A percentile compares a stretch with the other conserved stretches of the same genome.
Evolutionary conservation across 35 echinoderm and acorn worm genomes (phyloP).

Genomic region (Acanthaster planci): DNA sequence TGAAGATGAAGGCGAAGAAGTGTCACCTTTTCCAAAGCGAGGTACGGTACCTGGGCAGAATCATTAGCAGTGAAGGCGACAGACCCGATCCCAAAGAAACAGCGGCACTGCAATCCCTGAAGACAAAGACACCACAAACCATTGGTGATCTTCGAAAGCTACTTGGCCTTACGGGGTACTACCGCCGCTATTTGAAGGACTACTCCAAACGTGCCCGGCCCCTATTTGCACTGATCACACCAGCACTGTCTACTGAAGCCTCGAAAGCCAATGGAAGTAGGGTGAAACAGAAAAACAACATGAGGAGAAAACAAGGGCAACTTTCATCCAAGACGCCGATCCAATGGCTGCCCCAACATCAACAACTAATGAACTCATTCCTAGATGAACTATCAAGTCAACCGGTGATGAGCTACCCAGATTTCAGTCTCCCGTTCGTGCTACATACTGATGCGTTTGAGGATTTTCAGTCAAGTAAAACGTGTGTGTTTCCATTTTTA

Average conservation of each 20-base stretch:
- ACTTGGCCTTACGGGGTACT: slow-evolving; percentile 65
- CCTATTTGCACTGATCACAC: slow-evolving; percentile 1
- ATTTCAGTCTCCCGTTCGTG: slow-evolving; percentile 35
- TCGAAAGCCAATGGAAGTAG: neutral
- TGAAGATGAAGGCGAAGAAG: slow-evolving; percentile 63
- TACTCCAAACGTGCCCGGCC: slow-evolving; percentile 25
- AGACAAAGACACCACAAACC: slow-evolving; percentile 25
- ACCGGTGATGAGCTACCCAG: slow-evolving; percentile 51
- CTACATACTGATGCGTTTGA: slow-evolving; percentile 64
- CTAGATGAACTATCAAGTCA: slow-evolving; percentile 21
- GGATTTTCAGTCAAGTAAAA: too few species aligned
- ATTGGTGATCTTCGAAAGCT: slow-evolving; percentile 66
- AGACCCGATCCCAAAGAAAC: slow-evolving; percentile 43
- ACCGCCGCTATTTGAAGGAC: slow-evolving; percentile 51
- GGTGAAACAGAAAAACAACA: neutral
- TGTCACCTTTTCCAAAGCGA: slow-evolving; percentile 29
- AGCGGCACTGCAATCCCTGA: slow-evolving; percentile 47
- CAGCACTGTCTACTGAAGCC: slow-evolving; percentile 8
- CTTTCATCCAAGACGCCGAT: slow-evolving; percentile 19
- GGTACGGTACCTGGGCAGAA: too few species aligned
- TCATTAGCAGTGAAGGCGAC: slow-evolving; percentile 60
- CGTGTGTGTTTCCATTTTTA: too few species aligned
- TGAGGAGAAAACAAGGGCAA: neutral
- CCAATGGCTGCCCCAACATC: slow-evolving; percentile 37
- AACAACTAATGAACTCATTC: neutral